Conservation (phyloP, 1,140 invertebrate genomes). For the Bombyx mandarina region DNA sequence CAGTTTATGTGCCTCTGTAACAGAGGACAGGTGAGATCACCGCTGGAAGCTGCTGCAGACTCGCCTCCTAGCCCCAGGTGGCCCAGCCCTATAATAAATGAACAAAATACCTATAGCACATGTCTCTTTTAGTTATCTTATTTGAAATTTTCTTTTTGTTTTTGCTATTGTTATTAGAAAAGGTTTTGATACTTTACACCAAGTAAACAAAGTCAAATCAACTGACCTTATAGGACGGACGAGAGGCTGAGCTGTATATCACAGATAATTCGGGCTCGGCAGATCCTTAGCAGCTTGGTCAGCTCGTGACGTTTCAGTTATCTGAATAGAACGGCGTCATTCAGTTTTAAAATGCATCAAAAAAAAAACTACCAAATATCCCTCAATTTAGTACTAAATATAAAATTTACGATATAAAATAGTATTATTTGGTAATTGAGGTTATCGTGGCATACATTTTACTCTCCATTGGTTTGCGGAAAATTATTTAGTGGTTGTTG, state of each 20-base stretch:
- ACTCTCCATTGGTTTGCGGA: no score
- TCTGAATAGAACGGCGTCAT: no score
- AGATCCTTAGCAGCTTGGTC: constrained; percentile 64
- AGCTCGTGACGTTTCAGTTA: constrained; percentile 60
- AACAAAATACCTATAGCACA: neutral
- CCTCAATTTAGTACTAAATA: no score
- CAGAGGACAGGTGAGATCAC: constrained; percentile 64
- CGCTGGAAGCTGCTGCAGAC: constrained; percentile 64
- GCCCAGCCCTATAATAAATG: constrained; percentile 63
- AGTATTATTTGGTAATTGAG: no score
- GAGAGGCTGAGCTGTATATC: constrained; percentile 81
- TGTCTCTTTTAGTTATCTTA: neutral
- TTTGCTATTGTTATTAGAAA: neutral
- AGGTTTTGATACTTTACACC: neutral
- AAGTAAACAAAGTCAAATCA: neutral
- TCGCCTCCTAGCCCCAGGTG: constrained; percentile 66
- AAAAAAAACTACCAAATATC: no score
- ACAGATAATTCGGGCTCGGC: constrained; percentile 75
- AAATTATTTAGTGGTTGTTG: no score
- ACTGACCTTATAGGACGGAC: constrained; percentile 69
- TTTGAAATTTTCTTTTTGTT: neutral
- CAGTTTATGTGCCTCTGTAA: constrained; percentile 70
- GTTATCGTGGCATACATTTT: no score
- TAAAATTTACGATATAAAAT: no score
- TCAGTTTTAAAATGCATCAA: no score